Evolutionary conservation across 1,140 invertebrate species (phyloP), one percentile per base, ranked within the genome.

Genomic region (Hylaeus volcanicus): DNA sequence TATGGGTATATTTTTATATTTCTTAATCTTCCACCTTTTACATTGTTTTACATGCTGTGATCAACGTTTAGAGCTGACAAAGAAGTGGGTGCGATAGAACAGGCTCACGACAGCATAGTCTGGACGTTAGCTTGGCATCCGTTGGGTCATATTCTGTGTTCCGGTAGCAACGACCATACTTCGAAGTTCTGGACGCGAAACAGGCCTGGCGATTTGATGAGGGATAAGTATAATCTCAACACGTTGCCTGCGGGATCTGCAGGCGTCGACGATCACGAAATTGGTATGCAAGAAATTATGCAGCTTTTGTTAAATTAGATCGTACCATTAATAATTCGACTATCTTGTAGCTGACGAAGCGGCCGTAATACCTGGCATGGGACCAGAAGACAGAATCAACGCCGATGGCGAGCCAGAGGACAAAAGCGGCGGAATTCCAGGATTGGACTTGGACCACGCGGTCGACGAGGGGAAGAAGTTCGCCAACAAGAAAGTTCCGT

Each of bases 111-210:
- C 92, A 99, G 98, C 88, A 99, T 99, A 90, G 98, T 99, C 1
- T 99, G 99, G 99, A 98, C 98, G 15, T 94, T 99, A 83, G 98
- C 98, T 39, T 99, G 99, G 99, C 99, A 99, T 95, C 99, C 99
- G 1, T 92, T 99, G 5, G 99, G 99, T 6, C 99, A 99, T 91
- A 99, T 99, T 86, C 93, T 99, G 3, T 99, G 98, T 89, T 99
- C 98, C 4, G 98, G 99, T 5, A 99, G 98, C 41, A 99, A 99
- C 94, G 99, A 99, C 94, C 98, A 99, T 88, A 98, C 98, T 5
- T 98, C 96, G 68, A 99, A 99, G 94, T 99, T 99, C 93, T 99
- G 99, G 99, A 99, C 99, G 2, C 94, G 99, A 81, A 99, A 99
- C 94, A 95, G 99, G 63, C 99, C 99, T 5, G 99, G 99, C 51